Conservation (phyloP, 2,888 invertebrate species). For the Nymphalis polychloros region DNA sequence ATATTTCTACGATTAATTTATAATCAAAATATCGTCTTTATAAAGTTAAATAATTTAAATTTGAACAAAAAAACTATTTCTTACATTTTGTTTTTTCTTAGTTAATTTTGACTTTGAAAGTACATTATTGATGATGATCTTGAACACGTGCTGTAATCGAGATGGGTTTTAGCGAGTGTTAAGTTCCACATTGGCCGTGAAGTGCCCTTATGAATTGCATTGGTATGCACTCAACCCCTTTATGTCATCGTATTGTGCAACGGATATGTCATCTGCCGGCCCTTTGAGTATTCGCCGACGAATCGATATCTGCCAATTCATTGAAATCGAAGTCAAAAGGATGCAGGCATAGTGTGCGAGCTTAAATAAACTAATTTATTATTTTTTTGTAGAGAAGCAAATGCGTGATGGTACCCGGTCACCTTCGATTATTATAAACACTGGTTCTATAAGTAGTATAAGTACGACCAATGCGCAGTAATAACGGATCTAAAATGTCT, state of each 20-base stretch:
- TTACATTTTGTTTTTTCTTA: not conserved
- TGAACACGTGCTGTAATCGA: slow-evolving; percentile 65
- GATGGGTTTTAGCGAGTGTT: slow-evolving; percentile 66
- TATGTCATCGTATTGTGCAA: slow-evolving; percentile 72
- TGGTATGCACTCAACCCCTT: slow-evolving; percentile 76
- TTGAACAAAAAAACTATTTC: not conserved
- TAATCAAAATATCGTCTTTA: no score
- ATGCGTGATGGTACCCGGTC: no score
- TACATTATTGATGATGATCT: slow-evolving; percentile 45
- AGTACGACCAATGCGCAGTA: no score
- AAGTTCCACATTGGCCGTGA: slow-evolving; percentile 64
- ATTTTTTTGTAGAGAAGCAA: no score
- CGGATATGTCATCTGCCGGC: slow-evolving; percentile 72
- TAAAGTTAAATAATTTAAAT: no score
- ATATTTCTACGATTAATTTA: no score
- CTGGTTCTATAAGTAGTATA: not conserved
- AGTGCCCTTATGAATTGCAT: slow-evolving; percentile 78
- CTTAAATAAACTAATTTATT: no score
- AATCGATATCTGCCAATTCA: slow-evolving; percentile 38
- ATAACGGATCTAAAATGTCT: no score
- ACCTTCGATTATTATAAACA: not conserved
- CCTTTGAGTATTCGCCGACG: slow-evolving; percentile 73
- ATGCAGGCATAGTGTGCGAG: slow-evolving; percentile 34
- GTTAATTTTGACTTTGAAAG: slow-evolving; percentile 1
- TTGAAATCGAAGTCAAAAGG: slow-evolving; percentile 34